Percentiles rank a stretch among this genome's conserved stretches.
These are phyloP conservation scores for Steatocranus sp. DNA, from an alignment of 2,797 vertebrate species.

Conservation along the genomic window DNA sequence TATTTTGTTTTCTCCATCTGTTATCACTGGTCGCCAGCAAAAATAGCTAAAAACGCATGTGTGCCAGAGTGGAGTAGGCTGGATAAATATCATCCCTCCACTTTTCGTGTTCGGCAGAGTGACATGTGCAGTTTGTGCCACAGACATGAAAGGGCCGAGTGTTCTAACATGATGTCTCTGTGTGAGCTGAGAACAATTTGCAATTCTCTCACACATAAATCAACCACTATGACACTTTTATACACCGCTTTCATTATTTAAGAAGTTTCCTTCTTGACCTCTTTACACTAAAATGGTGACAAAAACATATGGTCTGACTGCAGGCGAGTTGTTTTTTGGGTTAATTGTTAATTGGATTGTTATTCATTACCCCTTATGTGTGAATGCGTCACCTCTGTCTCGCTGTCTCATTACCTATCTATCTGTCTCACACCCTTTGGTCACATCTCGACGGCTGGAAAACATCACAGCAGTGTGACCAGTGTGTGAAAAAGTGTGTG, in stretches of 20 bases:
- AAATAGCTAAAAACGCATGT: background rate
- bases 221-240: constrained; percentile 50
- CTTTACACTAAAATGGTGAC: background rate
- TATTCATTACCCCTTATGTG: constrained; percentile 51
- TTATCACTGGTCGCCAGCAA: constrained; percentile 24
- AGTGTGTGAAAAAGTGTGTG: background rate
- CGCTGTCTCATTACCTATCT: constrained; percentile 28
- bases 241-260: background rate
- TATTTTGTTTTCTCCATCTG: constrained; percentile 1
- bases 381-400: constrained; percentile 50
- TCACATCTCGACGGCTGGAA: constrained; percentile 27
- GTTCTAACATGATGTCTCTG: constrained; percentile 56
- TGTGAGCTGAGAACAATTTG: constrained; percentile 69
- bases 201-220: constrained; percentile 53
- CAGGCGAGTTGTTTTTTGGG: constrained; percentile 39
- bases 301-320: constrained; percentile 6
- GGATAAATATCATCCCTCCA: constrained; percentile 54
- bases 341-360: constrained; percentile 62
- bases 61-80: constrained; percentile 43
- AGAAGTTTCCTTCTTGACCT: background rate
- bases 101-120: constrained; percentile 43
- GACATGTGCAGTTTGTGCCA: constrained; percentile 43
- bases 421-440: constrained; percentile 59
- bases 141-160: constrained; percentile 57
- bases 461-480: constrained; percentile 29